phyloP scores from a whole-genome alignment of 30 jellyfish, hydroid and myxozoan genomes.

The Clytia hemisphaerica region DNA sequence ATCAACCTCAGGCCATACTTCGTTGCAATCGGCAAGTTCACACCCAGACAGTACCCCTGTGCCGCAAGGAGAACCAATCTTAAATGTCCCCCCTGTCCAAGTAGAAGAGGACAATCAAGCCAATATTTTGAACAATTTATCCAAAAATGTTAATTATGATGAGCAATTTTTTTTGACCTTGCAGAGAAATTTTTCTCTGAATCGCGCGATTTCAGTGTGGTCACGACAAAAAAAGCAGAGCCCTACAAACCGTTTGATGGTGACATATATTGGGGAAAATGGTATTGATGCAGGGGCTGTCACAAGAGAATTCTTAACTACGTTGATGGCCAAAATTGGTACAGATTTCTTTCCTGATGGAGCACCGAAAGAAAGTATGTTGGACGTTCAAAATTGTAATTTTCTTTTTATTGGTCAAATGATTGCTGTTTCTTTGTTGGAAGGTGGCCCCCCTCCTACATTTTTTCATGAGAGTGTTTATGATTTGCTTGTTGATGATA shows the following conservation, averaged over 20 bases:
- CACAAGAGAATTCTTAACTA: slow-evolving; percentile 25
- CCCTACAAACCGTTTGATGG: slow-evolving; percentile 14
- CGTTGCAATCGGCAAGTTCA: no score
- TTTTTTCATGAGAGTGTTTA: slow-evolving; percentile 3
- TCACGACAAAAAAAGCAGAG: slow-evolving; percentile 14
- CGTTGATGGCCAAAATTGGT: slow-evolving; percentile 16
- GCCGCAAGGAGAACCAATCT: no score
- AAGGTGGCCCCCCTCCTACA: slow-evolving; percentile 45
- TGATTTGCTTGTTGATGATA: neutral
- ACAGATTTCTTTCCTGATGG: slow-evolving; percentile 29
- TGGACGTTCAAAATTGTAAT: slow-evolving; percentile 39
- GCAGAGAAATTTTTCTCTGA: no score
- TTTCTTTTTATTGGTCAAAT: slow-evolving; percentile 40
- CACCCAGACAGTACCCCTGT: no score
- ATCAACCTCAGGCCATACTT: no score
- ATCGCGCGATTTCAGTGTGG: no score
- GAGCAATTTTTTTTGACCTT: no score
- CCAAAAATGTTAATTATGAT: no score
- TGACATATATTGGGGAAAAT: slow-evolving; percentile 32
- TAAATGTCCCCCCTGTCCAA: no score
- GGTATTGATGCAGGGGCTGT: slow-evolving; percentile 40
- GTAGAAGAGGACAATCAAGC: no score
- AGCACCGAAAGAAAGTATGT: slow-evolving; percentile 20
- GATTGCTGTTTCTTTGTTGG: slow-evolving; percentile 27
- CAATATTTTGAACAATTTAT: no score